Percentiles rank a stretch among this genome's conserved stretches.
Evolutionary conservation across 2,797 vertebrate genomes (phyloP).

Genomic region (Hoplostethus atlanticus): DNA sequence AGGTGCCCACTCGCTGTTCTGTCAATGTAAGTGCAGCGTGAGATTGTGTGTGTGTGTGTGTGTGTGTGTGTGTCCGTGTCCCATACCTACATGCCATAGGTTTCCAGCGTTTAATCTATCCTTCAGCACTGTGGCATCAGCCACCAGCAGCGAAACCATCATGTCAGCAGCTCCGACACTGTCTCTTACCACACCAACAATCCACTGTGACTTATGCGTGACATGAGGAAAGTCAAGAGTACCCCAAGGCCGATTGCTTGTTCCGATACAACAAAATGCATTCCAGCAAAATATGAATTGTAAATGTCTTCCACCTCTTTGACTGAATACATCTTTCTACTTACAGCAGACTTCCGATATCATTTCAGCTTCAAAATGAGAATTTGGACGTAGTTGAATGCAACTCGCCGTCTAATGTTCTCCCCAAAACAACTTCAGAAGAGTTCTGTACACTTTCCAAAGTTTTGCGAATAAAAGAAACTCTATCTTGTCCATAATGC

Average conservation of each 20-base stretch:
- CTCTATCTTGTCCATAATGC: neutral
- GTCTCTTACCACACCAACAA: constrained; percentile 12
- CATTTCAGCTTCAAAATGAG: constrained; percentile 34
- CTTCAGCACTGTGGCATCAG: neutral
- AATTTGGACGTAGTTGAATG: constrained; percentile 24
- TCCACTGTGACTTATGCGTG: constrained; percentile 39
- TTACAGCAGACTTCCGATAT: constrained; percentile 6
- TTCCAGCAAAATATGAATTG: constrained; percentile 28
- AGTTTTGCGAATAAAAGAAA: constrained; percentile 13
- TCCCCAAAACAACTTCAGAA: constrained; percentile 25
- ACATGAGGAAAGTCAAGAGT: constrained; percentile 34
- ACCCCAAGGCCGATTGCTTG: constrained; percentile 8
- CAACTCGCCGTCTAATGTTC: constrained; percentile 14
- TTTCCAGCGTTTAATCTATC: constrained; percentile 2
- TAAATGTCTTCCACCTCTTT: constrained; percentile 10
- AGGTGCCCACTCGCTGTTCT: constrained; percentile 24
- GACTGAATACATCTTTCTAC: neutral
- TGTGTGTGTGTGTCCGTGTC: neutral
- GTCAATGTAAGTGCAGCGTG: constrained; percentile 10
- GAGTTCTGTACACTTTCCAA: constrained; percentile 29
- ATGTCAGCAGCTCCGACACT: constrained; percentile 32
- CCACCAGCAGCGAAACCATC: neutral
- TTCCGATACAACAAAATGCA: constrained; percentile 7
- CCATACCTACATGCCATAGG: neutral
- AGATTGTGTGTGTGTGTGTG: constrained; percentile 2